A percentile compares a stretch with the other conserved stretches of the same genome.
These are phyloP conservation scores for Cottoperca gobio DNA, from an alignment of 2,797 vertebrate genomes.

Conservation along the genomic window DNA sequence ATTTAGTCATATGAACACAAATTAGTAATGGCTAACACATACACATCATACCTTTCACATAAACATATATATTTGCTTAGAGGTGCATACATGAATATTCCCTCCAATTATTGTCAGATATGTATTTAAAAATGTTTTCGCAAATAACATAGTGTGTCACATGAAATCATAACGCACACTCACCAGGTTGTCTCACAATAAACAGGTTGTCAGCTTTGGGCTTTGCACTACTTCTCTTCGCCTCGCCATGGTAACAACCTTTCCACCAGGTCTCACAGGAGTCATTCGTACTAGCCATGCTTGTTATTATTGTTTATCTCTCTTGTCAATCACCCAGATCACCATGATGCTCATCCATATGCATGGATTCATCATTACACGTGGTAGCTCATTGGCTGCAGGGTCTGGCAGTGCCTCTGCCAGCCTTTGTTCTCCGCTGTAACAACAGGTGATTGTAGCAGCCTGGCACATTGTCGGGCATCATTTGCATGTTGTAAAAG, in stretches of 20 bases:
- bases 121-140: background rate
- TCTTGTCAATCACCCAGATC: constrained; percentile 86
- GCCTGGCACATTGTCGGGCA: constrained; percentile 72
- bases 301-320: constrained; percentile 88
- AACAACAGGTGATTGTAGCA: constrained; percentile 83
- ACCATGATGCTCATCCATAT: constrained; percentile 81
- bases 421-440: constrained; percentile 80
- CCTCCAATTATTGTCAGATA: background rate
- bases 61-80: background rate
- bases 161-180: constrained; percentile 20
- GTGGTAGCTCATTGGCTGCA: constrained; percentile 74
- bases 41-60: background rate
- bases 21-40: background rate
- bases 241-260: constrained; percentile 77
- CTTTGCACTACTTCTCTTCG: constrained; percentile 55
- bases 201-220: constrained; percentile 46
- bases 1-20: background rate
- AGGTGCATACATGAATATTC: background rate
- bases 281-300: constrained; percentile 73
- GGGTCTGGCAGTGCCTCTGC: constrained; percentile 67
- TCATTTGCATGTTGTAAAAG: constrained; percentile 82
- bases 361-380: constrained; percentile 81
- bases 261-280: constrained; percentile 71
- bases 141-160: constrained; percentile 4
- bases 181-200: constrained; percentile 31